Percentiles rank a stretch among this genome's conserved stretches.
Evolutionary conservation across 2,888 invertebrate species (phyloP).

Genomic region (Bombylius discolor): DNA sequence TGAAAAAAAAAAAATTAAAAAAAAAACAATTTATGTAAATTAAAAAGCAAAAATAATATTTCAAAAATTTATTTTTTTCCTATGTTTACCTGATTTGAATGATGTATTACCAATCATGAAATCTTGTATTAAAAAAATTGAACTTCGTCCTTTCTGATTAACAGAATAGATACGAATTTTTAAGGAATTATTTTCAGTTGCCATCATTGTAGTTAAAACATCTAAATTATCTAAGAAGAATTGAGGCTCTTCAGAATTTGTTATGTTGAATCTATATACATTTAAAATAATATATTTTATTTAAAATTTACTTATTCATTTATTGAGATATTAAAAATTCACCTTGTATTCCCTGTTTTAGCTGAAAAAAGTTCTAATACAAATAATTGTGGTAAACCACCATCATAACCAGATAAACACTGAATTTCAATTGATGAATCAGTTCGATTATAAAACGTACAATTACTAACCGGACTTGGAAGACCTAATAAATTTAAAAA

Average conservation of each 20-base stretch:
- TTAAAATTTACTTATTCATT: neutral
- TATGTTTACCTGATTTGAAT: slow-evolving; percentile 47
- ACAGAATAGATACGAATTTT: slow-evolving; percentile 63
- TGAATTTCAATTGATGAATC: slow-evolving; percentile 68
- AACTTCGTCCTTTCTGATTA: slow-evolving; percentile 71
- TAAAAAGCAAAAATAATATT: neutral
- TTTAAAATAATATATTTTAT: neutral
- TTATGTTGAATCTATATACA: slow-evolving; percentile 31
- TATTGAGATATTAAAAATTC: slow-evolving; percentile 1
- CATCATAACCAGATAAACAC: slow-evolving; percentile 76
- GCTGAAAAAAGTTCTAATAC: slow-evolving; percentile 58
- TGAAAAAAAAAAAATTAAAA: neutral
- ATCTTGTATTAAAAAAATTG: slow-evolving; percentile 57
- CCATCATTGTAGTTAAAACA: slow-evolving; percentile 63
- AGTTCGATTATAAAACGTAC: slow-evolving; percentile 73
- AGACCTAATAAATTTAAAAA: slow-evolving; percentile 44
- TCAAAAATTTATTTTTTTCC: neutral
- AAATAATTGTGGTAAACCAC: slow-evolving; percentile 77
- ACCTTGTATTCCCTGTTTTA: slow-evolving; percentile 35
- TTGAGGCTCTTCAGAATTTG: slow-evolving; percentile 34
- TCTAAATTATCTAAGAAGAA: slow-evolving; percentile 42
- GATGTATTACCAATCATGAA: slow-evolving; percentile 62
- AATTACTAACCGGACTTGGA: slow-evolving; percentile 75
- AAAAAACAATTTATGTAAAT: neutral
- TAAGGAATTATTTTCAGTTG: slow-evolving; percentile 67